Base-by-base conservation (phyloP, 2,888 invertebrate genomes). In the Stegophylla sp. region DNA sequence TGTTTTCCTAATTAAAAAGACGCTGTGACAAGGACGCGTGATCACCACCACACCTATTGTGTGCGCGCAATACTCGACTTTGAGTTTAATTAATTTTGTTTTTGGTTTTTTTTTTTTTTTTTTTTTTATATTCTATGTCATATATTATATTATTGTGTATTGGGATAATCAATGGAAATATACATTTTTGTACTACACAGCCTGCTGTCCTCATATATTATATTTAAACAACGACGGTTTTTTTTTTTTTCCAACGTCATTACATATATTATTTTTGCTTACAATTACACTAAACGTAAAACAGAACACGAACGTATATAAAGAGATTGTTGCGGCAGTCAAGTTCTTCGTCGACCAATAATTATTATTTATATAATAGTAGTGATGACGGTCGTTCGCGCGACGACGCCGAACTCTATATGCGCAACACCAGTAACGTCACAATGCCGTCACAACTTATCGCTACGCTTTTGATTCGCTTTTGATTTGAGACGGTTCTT, bases 401-500 rank as follows among this genome's bases (percentile, higher is more conserved):
- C 20, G 17, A 7, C 53, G 20, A 53, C n/a, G n/a, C 7, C 34
- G 34, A 34, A 34, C 34, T 3, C 3, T 3, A 34, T 7, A 7
- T 34, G 7, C 34, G 34, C 34, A 34, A 34, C 34, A 56, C 56
- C 20, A 12, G 12, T 15, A 2, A 45, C 45, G 1, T 12, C 3
- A 10, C 12, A 4, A 2, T 15, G 45, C 2, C 45, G 2, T 10
- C 20, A n/a, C n/a, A n/a, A n/a, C n/a, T n/a, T n/a, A n/a, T n/a
- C 56, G 17, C 17, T 56, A 74, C 34, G 63, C 4, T 41, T 74
- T 74, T 2, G 63, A 53, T 15, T 79, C 71, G 34, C n/a, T 71
- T 3, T 61, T 59, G 2, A 41, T 41, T 20, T 23, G 56, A 10
- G 26, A 0, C 0, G 28, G n/a, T 12, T 79, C 79, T 23, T 79